Conservation (phyloP, 2,113 vertebrate species). For the Salvelinus sp. region DNA sequence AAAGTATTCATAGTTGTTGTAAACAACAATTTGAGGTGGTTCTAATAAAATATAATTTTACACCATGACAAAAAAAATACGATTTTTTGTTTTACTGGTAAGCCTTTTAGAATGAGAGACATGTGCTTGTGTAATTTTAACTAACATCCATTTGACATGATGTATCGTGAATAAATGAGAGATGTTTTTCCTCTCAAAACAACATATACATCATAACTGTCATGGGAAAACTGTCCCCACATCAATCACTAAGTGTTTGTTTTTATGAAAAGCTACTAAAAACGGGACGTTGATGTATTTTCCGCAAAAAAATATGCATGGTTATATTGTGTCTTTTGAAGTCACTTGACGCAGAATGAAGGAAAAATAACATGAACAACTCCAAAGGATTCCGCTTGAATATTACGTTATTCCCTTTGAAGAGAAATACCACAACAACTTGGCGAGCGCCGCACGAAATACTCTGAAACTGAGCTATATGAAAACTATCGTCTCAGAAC, state of each 20-base stretch:
- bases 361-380: not conserved
- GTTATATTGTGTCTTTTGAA: constrained; percentile 33
- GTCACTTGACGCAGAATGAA: constrained; percentile 5
- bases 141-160: not conserved
- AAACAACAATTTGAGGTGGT: too few species aligned
- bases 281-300: not conserved
- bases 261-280: not conserved
- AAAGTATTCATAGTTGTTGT: too few species aligned
- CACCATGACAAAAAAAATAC: not conserved
- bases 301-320: not conserved
- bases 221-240: not conserved
- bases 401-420: not conserved
- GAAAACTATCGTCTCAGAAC: too few species aligned
- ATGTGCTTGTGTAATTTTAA: not conserved
- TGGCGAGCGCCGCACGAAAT: too few species aligned
- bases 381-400: not conserved
- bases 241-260: not conserved
- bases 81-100: constrained; percentile 8
- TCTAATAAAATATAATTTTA: too few species aligned
- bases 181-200: too few species aligned
- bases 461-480: too few species aligned
- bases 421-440: not conserved
- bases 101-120: not conserved
- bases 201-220: too few species aligned
- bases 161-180: too few species aligned